These are phyloP conservation scores for Sebastes trivittatus DNA, from an alignment of 2,797 vertebrate genomes.

Conservation along the genomic window DNA sequence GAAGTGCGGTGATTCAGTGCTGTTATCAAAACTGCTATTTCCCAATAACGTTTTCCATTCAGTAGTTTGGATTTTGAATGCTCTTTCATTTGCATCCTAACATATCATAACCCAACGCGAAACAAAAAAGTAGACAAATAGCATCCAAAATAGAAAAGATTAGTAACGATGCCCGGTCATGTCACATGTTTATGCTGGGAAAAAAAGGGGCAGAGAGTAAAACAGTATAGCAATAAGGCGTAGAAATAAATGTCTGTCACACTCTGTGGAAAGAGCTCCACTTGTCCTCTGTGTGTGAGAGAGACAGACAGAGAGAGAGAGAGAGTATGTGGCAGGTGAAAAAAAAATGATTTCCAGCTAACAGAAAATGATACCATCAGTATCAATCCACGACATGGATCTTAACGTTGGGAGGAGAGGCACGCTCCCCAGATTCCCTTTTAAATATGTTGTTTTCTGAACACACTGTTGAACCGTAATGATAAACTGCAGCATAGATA, in stretches of 20 bases:
- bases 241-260: constrained; percentile 29
- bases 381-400: neutral
- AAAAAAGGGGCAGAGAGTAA: neutral
- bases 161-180: neutral
- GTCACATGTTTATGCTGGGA: neutral
- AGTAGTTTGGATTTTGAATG: neutral
- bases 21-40: neutral
- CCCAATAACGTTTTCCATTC: neutral
- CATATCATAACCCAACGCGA: neutral
- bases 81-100: neutral
- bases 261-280: constrained; percentile 4
- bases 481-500: neutral
- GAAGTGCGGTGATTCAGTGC: neutral
- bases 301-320: neutral
- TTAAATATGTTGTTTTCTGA: neutral
- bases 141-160: constrained; percentile 1
- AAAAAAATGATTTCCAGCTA: constrained; percentile 1
- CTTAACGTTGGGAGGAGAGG: neutral
- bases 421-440: neutral
- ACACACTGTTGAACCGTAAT: neutral
- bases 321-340: neutral
- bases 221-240: constrained; percentile 6
- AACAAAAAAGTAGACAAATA: neutral
- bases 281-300: neutral
- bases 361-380: constrained; percentile 12